phyloP scores from a whole-genome alignment of 2,797 vertebrate species.

The Cheirogaleus major region DNA sequence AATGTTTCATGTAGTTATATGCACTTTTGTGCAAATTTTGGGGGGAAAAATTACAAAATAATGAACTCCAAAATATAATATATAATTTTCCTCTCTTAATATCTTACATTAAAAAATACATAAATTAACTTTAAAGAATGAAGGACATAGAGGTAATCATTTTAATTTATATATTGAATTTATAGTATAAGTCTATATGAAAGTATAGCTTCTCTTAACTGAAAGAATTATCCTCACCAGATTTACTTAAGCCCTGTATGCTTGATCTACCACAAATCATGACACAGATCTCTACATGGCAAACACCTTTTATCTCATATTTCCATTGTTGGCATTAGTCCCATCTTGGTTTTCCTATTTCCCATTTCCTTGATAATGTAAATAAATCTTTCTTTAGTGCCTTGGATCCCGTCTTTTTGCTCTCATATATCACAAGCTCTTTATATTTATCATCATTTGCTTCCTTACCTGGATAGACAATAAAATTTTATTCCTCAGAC shows the following conservation, averaged over 20 bases:
- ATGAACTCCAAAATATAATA: neutral
- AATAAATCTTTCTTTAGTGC: neutral
- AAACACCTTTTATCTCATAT: neutral
- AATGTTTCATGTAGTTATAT: neutral
- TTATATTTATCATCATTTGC: neutral
- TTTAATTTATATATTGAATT: neutral
- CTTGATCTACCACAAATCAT: neutral
- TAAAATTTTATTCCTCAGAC: neutral
- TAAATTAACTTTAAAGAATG: neutral
- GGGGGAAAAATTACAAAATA: neutral
- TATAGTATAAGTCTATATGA: neutral
- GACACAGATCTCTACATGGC: neutral
- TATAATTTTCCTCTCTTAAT: neutral
- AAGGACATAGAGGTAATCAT: neutral
- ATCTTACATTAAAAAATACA: neutral
- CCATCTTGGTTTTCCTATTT: neutral
- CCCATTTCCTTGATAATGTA: neutral
- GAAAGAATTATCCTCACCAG: neutral
- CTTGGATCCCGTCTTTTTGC: neutral
- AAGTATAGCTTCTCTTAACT: neutral
- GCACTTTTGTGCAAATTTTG: neutral
- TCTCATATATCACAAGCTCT: neutral
- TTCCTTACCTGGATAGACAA: neutral
- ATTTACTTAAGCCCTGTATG: neutral
- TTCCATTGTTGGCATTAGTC: neutral